Evolutionary conservation across 2,797 vertebrate genomes (phyloP).

Genomic region (Dryobates pubescens): DNA sequence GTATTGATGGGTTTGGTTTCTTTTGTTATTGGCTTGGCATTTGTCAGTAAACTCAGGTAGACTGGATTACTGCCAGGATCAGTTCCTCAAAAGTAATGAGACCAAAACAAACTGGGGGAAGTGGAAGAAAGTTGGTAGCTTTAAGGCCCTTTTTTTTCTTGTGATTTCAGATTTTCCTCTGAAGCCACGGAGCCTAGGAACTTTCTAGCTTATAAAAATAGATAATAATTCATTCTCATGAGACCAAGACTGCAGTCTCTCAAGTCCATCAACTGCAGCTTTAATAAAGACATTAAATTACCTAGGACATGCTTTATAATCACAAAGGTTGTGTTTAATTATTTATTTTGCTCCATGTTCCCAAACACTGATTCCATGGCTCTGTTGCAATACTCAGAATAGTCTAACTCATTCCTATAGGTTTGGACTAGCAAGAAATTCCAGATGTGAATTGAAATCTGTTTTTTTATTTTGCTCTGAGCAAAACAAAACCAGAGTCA

Average conservation of each 20-base stretch:
- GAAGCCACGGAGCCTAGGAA: background rate
- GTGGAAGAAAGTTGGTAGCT: background rate
- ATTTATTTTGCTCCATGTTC: background rate
- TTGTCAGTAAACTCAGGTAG: constrained; percentile 5
- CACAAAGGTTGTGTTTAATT: background rate
- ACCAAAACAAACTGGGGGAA: constrained; percentile 4
- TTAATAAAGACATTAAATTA: constrained; percentile 17
- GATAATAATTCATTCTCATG: background rate
- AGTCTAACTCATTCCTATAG: background rate
- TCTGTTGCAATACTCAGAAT: background rate
- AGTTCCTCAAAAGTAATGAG: background rate
- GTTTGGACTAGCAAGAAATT: background rate
- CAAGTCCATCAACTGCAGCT: background rate
- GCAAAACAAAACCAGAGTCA: background rate
- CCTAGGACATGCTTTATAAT: background rate
- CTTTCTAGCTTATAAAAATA: background rate
- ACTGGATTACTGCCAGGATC: background rate
- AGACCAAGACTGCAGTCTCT: background rate
- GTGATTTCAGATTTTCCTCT: background rate
- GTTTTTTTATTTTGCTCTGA: background rate
- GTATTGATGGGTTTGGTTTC: background rate
- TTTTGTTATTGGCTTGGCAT: constrained; percentile 8
- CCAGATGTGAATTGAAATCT: background rate
- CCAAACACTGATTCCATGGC: background rate
- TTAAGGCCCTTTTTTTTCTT: background rate